Evolutionary conservation across 2,113 vertebrate species (phyloP).

Genomic region (Girardinichthys multiradiatus): DNA sequence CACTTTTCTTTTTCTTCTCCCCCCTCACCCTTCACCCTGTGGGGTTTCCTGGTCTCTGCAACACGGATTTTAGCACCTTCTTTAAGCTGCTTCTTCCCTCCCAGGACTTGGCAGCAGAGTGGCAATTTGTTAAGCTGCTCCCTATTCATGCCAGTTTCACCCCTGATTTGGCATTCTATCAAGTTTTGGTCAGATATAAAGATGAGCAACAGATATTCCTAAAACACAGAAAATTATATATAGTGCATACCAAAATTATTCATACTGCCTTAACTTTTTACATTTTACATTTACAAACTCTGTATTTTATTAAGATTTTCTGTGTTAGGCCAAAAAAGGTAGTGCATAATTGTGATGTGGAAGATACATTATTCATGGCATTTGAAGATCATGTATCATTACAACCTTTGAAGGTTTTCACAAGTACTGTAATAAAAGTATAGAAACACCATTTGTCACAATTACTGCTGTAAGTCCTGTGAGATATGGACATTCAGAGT

Average conservation of each 20-base stretch:
- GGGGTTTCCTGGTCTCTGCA: conserved; percentile 61
- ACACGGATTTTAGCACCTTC: conserved; percentile 61
- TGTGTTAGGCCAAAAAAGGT: background rate
- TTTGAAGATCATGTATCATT: background rate
- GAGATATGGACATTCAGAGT: background rate
- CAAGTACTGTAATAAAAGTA: background rate
- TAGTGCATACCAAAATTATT: background rate
- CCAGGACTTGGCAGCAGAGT: conserved; percentile 63
- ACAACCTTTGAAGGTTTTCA: background rate
- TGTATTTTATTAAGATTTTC: background rate
- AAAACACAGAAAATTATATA: conserved; percentile 41
- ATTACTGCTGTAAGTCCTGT: background rate
- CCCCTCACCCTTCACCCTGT: conserved; percentile 66
- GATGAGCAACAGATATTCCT: conserved; percentile 44
- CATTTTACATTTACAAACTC: background rate
- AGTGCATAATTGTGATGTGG: background rate
- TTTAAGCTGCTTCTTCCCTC: conserved; percentile 59
- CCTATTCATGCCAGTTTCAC: conserved; percentile 47
- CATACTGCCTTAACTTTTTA: background rate
- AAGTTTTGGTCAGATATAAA: conserved; percentile 55
- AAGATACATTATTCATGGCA: too few species aligned
- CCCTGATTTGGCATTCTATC: conserved; percentile 58
- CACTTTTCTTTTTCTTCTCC: conserved; percentile 54
- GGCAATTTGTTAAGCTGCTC: conserved; percentile 73
- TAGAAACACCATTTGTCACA: background rate